phyloP scores from a whole-genome alignment of 2,113 vertebrate species.

The Brachypteracias leptosomus region DNA sequence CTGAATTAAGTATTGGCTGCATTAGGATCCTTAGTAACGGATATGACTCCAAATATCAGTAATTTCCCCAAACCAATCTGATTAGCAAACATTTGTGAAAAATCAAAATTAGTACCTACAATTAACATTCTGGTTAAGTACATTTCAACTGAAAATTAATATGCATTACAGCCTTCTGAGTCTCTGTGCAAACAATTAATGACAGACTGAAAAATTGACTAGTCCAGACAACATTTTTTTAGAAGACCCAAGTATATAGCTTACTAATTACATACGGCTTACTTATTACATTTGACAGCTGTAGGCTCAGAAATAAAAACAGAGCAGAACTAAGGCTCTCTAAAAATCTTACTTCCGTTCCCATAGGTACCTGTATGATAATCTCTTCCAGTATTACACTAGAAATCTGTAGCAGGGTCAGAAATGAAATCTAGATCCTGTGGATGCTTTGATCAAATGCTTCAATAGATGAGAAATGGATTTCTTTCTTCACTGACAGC shows the following conservation, averaged over 20 bases:
- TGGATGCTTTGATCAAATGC: not conserved
- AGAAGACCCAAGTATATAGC: not conserved
- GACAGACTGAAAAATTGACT: not conserved
- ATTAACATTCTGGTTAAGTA: not conserved
- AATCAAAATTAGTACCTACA: not conserved
- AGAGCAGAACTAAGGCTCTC: not conserved
- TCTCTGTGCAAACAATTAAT: not conserved
- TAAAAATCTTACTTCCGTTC: not conserved
- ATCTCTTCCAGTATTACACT: not conserved
- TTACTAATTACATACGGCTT: not conserved
- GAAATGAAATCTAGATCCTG: not conserved
- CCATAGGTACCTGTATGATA: not conserved
- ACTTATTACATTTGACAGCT: not conserved
- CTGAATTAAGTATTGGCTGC: not conserved
- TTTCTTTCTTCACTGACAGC: not conserved
- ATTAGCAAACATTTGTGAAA: not conserved
- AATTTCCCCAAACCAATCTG: not conserved
- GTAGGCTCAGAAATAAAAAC: not conserved
- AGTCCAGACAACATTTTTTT: not conserved
- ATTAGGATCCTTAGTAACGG: not conserved
- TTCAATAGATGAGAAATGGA: not conserved
- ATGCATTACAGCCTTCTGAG: not conserved
- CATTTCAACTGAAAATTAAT: not conserved
- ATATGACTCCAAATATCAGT: not conserved
- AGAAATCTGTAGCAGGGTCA: not conserved